Evolutionary conservation across 2,797 vertebrate genomes (phyloP), one percentile per base, ranked within the genome.

Genomic region (Sebastes baramenuke): DNA sequence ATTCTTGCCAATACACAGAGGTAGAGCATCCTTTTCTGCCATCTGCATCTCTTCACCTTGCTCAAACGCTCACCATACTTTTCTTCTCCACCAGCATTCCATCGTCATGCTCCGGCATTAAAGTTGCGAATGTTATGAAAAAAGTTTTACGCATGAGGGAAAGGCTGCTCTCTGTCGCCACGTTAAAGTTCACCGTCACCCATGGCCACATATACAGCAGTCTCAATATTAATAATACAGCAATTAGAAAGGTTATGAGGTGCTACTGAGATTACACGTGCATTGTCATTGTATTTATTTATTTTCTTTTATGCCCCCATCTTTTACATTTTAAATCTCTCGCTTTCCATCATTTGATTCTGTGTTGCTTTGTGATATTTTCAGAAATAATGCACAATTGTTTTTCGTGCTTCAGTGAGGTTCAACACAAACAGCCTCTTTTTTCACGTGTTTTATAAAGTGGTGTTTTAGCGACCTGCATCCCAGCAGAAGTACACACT

Each of bases 181-280:
- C 30, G 78, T 92, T 87, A 92, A 89, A 91, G 62, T 87, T 90
- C 91, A 87, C 91, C 92, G 85, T 64, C 27, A 54, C 90, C 88
- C 61, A 18, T 59, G 82, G 91, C 42, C 79, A 78, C 9, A 52
- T 88, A 87, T 64, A 67, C 71, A 80, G 79, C 73, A 29, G 65
- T 80, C 82, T 89, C 67, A 84, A 87, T 89, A 85, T 92, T 91
- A 91, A 93, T 89, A 80, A 93, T 90, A 81, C 62, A 72, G 87
- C 83, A 87, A 88, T 94, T 91, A 91, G 55, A 89, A 88, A 87
- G 87, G 85, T 91, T 88, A 89, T 75, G 38, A 68, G 66, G 66
- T 77, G 81, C 75, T 81, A 56, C 80, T 68, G 80, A 77, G 83
- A 91, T 86, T 86, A 67, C 54, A 27, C 24, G 12, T 36, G 30